Conservation (phyloP, 2,888 invertebrate species). For the Campopleginae sp. region DNA sequence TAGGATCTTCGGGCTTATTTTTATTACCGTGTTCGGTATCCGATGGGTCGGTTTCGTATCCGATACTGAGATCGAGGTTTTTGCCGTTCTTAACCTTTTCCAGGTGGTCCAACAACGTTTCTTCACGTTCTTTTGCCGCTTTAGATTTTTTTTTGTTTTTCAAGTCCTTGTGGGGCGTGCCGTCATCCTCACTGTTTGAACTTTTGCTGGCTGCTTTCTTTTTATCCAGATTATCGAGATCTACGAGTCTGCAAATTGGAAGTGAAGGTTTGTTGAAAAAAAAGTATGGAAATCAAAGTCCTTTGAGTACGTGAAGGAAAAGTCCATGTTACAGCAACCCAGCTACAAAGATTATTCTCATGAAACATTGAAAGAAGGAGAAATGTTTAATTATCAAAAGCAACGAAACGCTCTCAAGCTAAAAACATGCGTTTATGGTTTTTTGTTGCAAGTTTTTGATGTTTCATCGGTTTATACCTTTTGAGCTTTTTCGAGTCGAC, state of each 20-base stretch:
- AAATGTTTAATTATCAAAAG: conserved; percentile 41
- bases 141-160: conserved; percentile 62
- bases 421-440: neutral
- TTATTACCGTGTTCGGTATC: neutral
- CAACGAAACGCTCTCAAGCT: conserved; percentile 30
- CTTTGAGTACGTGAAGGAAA: neutral
- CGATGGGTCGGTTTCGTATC: conserved; percentile 41
- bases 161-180: conserved; percentile 38
- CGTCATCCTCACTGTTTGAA: conserved; percentile 60
- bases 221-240: conserved; percentile 73
- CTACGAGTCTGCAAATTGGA: conserved; percentile 65
- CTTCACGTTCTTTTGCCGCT: conserved; percentile 71
- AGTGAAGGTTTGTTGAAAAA: conserved; percentile 33
- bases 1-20: conserved; percentile 15
- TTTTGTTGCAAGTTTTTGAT: conserved; percentile 16
- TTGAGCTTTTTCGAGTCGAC: conserved; percentile 76
- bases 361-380: conserved; percentile 4
- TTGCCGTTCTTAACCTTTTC: conserved; percentile 72
- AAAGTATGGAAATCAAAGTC: neutral
- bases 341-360: neutral
- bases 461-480: conserved; percentile 75
- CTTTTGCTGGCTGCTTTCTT: conserved; percentile 53
- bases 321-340: neutral
- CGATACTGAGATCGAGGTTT: conserved; percentile 23
- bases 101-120: conserved; percentile 76